Percentiles rank a stretch among this genome's conserved stretches.
These are phyloP conservation scores for Enhydra lutris DNA, from an alignment of 2,113 vertebrate genomes.

Conservation along the genomic window DNA sequence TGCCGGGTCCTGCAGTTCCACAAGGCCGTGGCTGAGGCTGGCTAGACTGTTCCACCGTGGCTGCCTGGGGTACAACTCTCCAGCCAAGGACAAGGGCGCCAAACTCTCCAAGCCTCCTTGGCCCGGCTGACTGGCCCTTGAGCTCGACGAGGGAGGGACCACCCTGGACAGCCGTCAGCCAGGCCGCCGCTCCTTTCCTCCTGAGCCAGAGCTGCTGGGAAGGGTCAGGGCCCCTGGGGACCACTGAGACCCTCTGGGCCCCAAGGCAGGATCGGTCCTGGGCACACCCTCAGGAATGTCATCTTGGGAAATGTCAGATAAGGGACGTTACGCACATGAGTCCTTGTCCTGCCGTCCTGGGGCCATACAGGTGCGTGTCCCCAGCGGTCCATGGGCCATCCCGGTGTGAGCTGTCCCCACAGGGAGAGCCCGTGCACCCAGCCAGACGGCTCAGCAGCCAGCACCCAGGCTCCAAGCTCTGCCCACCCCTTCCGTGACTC, in stretches of 20 bases:
- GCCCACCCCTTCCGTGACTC: not conserved
- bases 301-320: not conserved
- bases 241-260: not conserved
- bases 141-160: not conserved
- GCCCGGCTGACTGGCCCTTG: fast-evolving
- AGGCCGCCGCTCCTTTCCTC: not conserved
- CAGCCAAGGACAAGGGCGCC: not conserved
- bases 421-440: not conserved
- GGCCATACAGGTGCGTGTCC: not conserved
- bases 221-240: not conserved
- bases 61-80: not conserved
- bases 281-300: not conserved
- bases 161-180: not conserved
- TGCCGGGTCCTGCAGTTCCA: not conserved
- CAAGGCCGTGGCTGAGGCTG: not conserved
- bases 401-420: not conserved
- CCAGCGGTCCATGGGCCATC: not conserved
- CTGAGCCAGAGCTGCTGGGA: not conserved
- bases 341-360: not conserved
- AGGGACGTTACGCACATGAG: not conserved
- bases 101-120: not conserved
- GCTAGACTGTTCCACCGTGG: fast-evolving
- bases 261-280: not conserved
- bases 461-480: not conserved
- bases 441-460: not conserved